Evolutionary conservation across 2,113 vertebrate species (phyloP).

Genomic region (Phyllostomus discolor): DNA sequence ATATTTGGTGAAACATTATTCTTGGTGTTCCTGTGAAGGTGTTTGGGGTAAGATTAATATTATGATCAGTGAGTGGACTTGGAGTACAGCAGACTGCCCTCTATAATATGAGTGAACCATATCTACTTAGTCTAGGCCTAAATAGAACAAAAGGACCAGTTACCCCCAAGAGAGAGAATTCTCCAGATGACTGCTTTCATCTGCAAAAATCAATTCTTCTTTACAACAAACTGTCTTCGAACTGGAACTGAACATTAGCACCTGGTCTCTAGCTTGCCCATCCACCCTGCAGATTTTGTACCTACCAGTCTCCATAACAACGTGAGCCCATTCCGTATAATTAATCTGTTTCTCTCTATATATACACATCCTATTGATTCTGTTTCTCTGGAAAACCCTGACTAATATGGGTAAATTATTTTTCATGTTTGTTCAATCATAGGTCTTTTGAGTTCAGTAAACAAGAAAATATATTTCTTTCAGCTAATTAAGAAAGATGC

Average conservation of each 20-base stretch:
- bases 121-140: neutral
- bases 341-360: neutral
- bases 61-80: neutral
- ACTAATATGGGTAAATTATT: neutral
- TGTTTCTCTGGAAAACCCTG: neutral
- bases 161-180: neutral
- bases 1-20: neutral
- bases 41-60: neutral
- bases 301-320: neutral
- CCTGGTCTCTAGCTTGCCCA: neutral
- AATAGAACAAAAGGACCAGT: neutral
- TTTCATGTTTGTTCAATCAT: neutral
- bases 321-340: neutral
- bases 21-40: neutral
- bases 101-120: too few relatives aligned
- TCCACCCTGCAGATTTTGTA: neutral
- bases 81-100: neutral
- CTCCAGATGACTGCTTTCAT: neutral
- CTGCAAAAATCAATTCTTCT: neutral
- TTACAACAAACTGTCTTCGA: neutral
- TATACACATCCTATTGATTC: neutral
- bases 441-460: neutral
- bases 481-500: neutral
- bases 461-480: neutral
- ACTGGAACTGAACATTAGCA: neutral